Evolutionary conservation across 2,888 invertebrate species (phyloP), one percentile per base, ranked within the genome.

Genomic region (Acholoe squamosa): DNA sequence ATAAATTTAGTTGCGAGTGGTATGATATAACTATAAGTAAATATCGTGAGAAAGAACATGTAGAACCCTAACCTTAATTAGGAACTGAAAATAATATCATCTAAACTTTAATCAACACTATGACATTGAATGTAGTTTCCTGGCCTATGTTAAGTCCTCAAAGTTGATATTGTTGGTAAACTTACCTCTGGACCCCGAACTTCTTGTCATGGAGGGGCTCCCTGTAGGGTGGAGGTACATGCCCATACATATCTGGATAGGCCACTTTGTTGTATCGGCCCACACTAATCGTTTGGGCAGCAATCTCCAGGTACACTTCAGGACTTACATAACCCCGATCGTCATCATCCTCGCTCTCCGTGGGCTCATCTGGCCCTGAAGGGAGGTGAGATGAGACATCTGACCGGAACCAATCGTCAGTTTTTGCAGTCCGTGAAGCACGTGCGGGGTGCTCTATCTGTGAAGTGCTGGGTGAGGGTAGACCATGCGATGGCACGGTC

Each of bases 231-330:
- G 96, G 94, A 31, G 97, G 96, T 84, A 93, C 93, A 28, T 94
- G 97, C 0, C 97, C 97, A 93, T 96, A 96, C 96, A 97, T 96
- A 93, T 98, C 98, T 28, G 98, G 98, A 95, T 97, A 97, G 0
- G 97, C 97, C 7, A 97, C 97, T 96, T 97, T 98, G 54, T 97
- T 97, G 95, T 97, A 97, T 10, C 97, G 97, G 91, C 97, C 97
- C 22, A 97, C 97, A 94, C 97, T 97, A 90, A 95, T 93, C 0
- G 96, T 96, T 61, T 93, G 80, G 7, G 93, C 71, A 0, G 96
- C 94, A 33, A 95, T 92, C 31, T 94, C 94, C 71, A 93, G 92
- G 91, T 95, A 96, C 3, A 94, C 80, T n/a, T 95, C 93, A 16
- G 94, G 93, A 90, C 94, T 94, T 89, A 92, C 92, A 22, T 92